Evolutionary conservation across 1,140 invertebrate genomes (phyloP), one percentile per base, ranked within the genome.

Genomic region (Pseudomyrmex sp.): DNA sequence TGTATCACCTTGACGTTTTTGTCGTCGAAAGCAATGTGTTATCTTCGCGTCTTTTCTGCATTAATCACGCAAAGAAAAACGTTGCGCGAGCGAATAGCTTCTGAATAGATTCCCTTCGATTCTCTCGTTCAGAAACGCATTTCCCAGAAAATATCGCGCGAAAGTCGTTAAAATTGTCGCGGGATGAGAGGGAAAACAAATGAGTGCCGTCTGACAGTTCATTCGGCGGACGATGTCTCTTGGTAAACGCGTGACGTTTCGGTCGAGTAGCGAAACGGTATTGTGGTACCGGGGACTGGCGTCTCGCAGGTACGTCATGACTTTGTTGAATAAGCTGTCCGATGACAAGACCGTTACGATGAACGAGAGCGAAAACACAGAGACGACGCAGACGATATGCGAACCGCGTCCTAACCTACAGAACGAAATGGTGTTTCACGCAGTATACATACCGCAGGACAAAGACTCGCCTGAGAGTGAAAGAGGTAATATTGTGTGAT

Each of bases 381-480:
- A 79, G 46, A 89, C 35, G 5, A 35, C 63, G 23, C 68, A 54
- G 35, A 15, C 23, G 15, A 13, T 15, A 13, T 58, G 44, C 12
- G n/a, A 80, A 3, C 3, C 15, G 12, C 76, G 10, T 84, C 52
- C 72, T 65, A 88, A 89, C 66, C 73, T 69, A 48, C 9, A 35
- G 7, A 83, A 72, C 18, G 84, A 91, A 10, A 52, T n/a, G 52
- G 35, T 89, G 58, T 94, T 88, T 66, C 88, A 93, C 82, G 93
- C 92, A 44, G 90, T 94, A 63, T 92, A 92, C 44, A 73, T 94
- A 68, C 92, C 92, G 7, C 56, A 70, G 35, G 91, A 84, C n/a
- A 58, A 85, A 7, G 48, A 65, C 10, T 72, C 12, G 52, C 46
- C 26, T 68, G 44, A 3, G 44, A 56, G 62, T 9, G 59, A 20